Evolutionary conservation across 2,888 invertebrate species (phyloP).

Genomic region (Lacanobia wlatinum): DNA sequence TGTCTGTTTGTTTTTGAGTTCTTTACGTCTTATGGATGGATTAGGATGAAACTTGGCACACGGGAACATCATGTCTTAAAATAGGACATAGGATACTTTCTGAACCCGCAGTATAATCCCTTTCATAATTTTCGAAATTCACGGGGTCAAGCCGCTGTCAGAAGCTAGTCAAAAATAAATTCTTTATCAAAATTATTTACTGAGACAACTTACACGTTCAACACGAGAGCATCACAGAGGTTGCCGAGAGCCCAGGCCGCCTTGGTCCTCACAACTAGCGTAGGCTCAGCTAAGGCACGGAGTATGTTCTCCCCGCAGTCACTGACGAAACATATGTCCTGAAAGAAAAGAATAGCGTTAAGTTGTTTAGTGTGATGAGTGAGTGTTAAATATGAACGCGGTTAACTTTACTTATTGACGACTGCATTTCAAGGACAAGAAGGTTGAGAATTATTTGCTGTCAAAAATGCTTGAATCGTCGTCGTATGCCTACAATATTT

Average conservation of each 20-base stretch:
- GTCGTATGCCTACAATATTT: too few relatives aligned
- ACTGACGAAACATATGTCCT: slow-evolving; percentile 93
- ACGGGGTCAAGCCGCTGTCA: too few relatives aligned
- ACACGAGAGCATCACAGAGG: slow-evolving; percentile 94
- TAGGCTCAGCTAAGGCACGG: slow-evolving; percentile 92
- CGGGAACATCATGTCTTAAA: too few relatives aligned
- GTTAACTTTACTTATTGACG: neutral
- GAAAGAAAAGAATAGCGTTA: slow-evolving; percentile 50
- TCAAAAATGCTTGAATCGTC: neutral
- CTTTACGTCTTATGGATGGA: too few relatives aligned
- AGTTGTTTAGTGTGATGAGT: neutral
- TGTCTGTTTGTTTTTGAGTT: too few relatives aligned
- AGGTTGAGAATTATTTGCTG: neutral
- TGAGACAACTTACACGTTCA: slow-evolving; percentile 91
- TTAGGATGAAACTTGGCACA: too few relatives aligned
- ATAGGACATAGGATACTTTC: too few relatives aligned
- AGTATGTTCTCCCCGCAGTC: slow-evolving; percentile 95
- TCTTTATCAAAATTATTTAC: neutral
- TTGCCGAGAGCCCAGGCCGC: slow-evolving; percentile 97
- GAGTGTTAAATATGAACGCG: neutral
- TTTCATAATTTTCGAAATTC: too few relatives aligned
- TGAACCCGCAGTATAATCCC: too few relatives aligned
- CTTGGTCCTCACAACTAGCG: slow-evolving; percentile 93
- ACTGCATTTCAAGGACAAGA: neutral
- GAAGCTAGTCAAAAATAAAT: too few relatives aligned